phyloP scores from a whole-genome alignment of 2,888 invertebrate genomes.

The Embidobia sp. region DNA sequence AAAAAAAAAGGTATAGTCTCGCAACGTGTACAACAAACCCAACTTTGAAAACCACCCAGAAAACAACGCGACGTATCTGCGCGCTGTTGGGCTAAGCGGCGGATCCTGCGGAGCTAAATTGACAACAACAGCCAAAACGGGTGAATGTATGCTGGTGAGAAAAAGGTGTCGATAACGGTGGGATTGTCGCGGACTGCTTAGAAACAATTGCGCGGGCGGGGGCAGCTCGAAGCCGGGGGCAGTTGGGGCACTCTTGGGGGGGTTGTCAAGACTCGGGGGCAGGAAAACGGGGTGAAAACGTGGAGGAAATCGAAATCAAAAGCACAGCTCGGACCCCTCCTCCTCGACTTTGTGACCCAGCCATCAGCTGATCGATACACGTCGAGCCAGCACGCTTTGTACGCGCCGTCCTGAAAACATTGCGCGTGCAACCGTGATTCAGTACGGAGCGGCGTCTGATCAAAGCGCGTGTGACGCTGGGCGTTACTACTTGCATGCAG shows the following conservation, averaged over 20 bases:
- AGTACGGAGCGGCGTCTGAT: slow-evolving; percentile 32
- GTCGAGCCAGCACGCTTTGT: slow-evolving; percentile 67
- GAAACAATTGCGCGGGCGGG: slow-evolving; percentile 37
- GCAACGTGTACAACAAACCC: no score
- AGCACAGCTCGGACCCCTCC: slow-evolving; percentile 47
- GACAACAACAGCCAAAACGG: no score
- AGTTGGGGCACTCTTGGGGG: no score
- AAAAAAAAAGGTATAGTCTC: no score
- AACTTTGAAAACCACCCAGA: no score
- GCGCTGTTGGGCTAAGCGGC: no score
- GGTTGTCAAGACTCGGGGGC: no score
- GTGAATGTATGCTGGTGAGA: no score
- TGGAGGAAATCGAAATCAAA: slow-evolving; percentile 58
- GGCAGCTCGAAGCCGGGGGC: no score
- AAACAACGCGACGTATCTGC: no score
- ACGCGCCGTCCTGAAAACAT: slow-evolving; percentile 72
- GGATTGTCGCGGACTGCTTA: slow-evolving; percentile 16
- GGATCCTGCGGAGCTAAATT: no score
- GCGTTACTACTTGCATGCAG: slow-evolving; percentile 39
- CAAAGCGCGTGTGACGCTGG: slow-evolving; percentile 48
- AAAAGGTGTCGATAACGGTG: no score
- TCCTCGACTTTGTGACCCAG: slow-evolving; percentile 72
- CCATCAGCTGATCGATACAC: slow-evolving; percentile 77
- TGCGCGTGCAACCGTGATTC: slow-evolving; percentile 47
- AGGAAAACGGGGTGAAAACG: slow-evolving; percentile 37